Conservation (phyloP, 2,888 invertebrate genomes). For the Adineta ricciae region DNA sequence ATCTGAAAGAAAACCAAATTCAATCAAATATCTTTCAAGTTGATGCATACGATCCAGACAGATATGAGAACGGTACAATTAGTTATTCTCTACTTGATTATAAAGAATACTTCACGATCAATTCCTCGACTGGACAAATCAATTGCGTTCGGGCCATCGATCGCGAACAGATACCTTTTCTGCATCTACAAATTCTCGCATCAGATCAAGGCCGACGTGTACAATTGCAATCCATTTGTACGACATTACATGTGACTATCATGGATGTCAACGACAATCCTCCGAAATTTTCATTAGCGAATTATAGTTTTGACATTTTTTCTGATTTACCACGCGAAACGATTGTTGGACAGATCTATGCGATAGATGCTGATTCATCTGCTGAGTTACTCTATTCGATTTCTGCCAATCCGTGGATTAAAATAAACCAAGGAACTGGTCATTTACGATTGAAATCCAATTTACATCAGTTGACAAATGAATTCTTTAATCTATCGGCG, state of each 20-base stretch:
- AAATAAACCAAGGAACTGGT: background rate
- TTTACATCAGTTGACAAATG: background rate
- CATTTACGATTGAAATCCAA: background rate
- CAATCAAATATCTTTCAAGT: constrained; percentile 8
- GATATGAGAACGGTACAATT: background rate
- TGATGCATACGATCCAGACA: background rate
- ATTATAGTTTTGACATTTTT: background rate
- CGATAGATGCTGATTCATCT: background rate
- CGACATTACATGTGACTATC: background rate
- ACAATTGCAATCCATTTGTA: background rate
- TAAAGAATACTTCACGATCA: background rate
- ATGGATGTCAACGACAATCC: background rate
- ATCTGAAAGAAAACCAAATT: background rate
- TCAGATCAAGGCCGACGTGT: background rate
- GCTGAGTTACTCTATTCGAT: background rate
- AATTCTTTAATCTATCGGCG: background rate
- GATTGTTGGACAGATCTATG: constrained; percentile 3
- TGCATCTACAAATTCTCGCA: background rate
- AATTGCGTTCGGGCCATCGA: background rate
- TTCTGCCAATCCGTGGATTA: background rate
- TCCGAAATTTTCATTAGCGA: background rate
- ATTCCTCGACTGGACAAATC: background rate
- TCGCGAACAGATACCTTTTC: background rate
- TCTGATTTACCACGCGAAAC: background rate
- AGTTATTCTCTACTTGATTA: background rate